Conservation (phyloP, 2,113 vertebrate genomes). For the Sminthopsis crassicaudata region DNA sequence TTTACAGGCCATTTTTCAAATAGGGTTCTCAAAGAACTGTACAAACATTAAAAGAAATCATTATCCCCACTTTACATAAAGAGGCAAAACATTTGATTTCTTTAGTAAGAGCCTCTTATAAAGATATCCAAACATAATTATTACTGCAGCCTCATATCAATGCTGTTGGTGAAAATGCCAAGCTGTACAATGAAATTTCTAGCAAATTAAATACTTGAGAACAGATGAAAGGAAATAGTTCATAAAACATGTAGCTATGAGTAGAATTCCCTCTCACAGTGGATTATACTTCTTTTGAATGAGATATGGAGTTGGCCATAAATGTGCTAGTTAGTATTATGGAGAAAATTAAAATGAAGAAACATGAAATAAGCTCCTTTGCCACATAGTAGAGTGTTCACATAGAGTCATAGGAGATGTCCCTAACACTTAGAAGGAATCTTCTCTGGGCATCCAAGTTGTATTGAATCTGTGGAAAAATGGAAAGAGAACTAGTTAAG, state of each 20-base stretch:
- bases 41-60: conserved; percentile 54
- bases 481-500: rapidly evolving
- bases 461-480: background rate
- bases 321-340: background rate
- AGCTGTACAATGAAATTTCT: conserved; percentile 64
- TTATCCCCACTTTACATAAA: conserved; percentile 61
- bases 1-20: conserved; percentile 42
- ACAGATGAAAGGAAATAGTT: conserved; percentile 54
- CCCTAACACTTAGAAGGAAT: background rate
- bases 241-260: background rate
- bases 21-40: background rate
- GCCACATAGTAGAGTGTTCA: background rate
- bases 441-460: no score
- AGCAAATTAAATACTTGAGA: conserved; percentile 52
- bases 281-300: background rate
- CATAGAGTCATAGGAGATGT: background rate
- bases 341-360: background rate
- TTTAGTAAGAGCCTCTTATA: conserved; percentile 66
- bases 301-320: background rate
- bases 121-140: conserved; percentile 69
- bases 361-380: background rate
- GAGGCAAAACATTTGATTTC: conserved; percentile 67
- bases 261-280: background rate
- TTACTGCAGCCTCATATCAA: background rate
- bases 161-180: conserved; percentile 66